A percentile compares a stretch with the other conserved stretches of the same genome.
Conservation (phyloP, 2,113 vertebrate species). For the Antechinus stuartii region DNA sequence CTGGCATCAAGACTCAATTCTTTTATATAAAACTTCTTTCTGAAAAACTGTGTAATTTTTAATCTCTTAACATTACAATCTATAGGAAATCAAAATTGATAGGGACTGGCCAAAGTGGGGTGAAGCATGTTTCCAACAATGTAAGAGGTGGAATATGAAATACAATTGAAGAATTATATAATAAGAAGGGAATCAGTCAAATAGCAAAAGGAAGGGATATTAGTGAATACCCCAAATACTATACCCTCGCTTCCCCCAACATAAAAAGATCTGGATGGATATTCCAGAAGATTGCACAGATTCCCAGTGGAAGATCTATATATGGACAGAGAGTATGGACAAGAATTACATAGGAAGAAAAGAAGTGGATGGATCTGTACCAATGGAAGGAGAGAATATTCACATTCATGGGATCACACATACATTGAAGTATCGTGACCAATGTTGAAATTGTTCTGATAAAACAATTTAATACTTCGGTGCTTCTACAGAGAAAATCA, state of each 20-base stretch:
- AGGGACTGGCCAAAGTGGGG: background rate
- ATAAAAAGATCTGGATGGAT: background rate
- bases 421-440: background rate
- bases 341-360: background rate
- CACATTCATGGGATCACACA: background rate
- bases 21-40: background rate
- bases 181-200: background rate
- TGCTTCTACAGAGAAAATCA: accelerated
- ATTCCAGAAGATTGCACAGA: background rate
- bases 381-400: background rate
- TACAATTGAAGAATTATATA: background rate
- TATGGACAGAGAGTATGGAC: background rate
- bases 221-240: background rate
- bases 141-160: background rate
- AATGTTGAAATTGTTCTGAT: accelerated
- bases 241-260: background rate
- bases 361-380: background rate
- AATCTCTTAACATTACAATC: background rate
- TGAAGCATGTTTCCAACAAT: background rate
- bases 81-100: background rate
- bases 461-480: accelerated
- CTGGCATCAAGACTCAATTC: background rate
- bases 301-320: background rate
- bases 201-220: background rate
- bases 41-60: background rate